A percentile compares a stretch with the other conserved stretches of the same genome.
phyloP scores from a whole-genome alignment of 2,113 vertebrate species.

The Fukomys damarensis region DNA sequence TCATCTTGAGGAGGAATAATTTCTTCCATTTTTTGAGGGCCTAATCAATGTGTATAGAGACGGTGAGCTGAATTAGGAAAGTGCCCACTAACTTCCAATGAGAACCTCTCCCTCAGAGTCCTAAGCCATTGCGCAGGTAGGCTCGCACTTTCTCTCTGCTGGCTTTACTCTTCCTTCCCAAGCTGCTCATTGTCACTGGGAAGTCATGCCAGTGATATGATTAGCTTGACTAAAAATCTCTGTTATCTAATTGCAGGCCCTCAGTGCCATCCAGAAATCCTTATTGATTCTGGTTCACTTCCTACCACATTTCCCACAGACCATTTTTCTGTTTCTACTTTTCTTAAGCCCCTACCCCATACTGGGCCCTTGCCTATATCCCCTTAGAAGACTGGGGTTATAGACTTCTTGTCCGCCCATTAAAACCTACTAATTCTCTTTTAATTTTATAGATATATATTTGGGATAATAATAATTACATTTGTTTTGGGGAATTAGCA shows the following conservation, averaged over 20 bases:
- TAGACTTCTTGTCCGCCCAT: background rate
- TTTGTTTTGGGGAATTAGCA: too few relatives aligned
- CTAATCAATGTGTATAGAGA: background rate
- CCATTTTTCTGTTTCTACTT: conserved; percentile 22
- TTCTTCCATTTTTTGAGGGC: background rate
- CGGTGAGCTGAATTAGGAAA: background rate
- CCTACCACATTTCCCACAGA: background rate
- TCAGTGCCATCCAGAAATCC: background rate
- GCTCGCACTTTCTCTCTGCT: background rate
- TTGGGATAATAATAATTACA: too few relatives aligned
- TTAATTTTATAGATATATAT: too few relatives aligned
- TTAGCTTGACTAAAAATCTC: background rate
- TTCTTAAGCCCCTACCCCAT: background rate
- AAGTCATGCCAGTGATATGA: background rate
- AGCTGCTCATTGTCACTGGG: background rate
- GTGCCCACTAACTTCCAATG: background rate
- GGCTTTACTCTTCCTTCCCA: background rate
- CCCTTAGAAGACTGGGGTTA: background rate
- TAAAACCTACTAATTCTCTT: background rate
- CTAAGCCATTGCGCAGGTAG: background rate
- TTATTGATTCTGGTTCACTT: background rate
- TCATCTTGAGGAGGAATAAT: background rate
- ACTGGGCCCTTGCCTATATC: background rate
- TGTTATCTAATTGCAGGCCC: conserved; percentile 40
- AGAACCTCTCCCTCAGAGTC: background rate